These are phyloP conservation scores for Tenualosa thibaudeaui DNA, from an alignment of 2,797 vertebrate genomes.

Conservation along the genomic window DNA sequence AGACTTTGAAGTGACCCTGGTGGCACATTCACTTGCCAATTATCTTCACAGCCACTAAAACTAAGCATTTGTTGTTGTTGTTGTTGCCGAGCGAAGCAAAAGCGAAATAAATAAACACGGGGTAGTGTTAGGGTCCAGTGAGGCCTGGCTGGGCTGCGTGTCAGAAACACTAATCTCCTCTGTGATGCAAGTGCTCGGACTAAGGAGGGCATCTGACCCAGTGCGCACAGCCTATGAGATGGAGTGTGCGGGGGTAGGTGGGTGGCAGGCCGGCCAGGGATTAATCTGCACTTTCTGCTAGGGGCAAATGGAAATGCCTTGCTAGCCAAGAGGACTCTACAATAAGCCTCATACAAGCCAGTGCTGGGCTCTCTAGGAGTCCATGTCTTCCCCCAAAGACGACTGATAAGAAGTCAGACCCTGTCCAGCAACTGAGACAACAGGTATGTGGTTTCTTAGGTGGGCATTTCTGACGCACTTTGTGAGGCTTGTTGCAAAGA, in stretches of 20 bases:
- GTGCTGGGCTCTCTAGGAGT: not conserved
- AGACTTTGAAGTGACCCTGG: not conserved
- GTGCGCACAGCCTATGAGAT: not conserved
- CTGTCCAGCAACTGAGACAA: not conserved
- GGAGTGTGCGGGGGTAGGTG: not conserved
- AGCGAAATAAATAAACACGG: not conserved
- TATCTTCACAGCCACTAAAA: not conserved
- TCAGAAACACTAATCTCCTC: not conserved
- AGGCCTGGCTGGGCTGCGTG: not conserved
- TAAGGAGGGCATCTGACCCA: slow-evolving; percentile 14
- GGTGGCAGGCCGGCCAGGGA: not conserved
- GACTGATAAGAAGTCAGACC: not conserved
- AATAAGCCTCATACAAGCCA: not conserved
- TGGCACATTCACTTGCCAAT: not conserved
- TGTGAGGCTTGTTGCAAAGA: too few species aligned
- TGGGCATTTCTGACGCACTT: not conserved
- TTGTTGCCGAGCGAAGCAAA: not conserved
- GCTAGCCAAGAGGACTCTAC: not conserved
- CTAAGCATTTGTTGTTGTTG: not conserved
- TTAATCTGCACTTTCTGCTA: not conserved
- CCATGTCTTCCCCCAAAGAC: not conserved
- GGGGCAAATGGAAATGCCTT: not conserved
- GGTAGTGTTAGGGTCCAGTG: not conserved
- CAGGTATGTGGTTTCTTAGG: not conserved
- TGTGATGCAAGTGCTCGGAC: not conserved